phyloP scores from a whole-genome alignment of 2,797 vertebrate genomes.

The Toxotes lorentzi region DNA sequence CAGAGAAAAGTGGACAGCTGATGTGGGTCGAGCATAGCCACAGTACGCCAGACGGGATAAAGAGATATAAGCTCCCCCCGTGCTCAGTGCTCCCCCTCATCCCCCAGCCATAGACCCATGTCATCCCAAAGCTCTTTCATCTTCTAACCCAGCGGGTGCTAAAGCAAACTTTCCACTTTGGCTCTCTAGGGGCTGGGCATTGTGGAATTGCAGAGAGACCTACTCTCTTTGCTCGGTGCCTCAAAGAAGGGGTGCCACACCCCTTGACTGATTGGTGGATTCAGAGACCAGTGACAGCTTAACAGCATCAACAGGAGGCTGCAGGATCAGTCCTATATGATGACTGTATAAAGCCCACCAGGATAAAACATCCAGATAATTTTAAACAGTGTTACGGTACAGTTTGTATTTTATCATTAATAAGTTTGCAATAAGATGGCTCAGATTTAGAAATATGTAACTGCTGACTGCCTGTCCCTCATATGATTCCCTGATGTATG shows the following conservation, averaged over 20 bases:
- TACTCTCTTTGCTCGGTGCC: constrained; percentile 56
- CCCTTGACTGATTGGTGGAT: constrained; percentile 62
- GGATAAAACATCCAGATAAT: constrained; percentile 19
- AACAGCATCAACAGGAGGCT: constrained; percentile 54
- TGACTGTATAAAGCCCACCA: constrained; percentile 39
- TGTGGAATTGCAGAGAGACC: constrained; percentile 70
- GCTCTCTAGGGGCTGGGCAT: constrained; percentile 74
- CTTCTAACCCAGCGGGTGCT: constrained; percentile 81
- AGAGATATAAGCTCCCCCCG: constrained; percentile 81
- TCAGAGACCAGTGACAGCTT: constrained; percentile 55
- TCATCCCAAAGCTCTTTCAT: constrained; percentile 85
- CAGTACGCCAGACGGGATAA: constrained; percentile 86
- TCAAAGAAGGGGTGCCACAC: constrained; percentile 66
- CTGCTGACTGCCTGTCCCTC: background rate
- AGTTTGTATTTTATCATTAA: constrained; percentile 21
- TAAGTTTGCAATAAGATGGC: background rate
- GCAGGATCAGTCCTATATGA: constrained; percentile 39
- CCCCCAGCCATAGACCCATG: constrained; percentile 70
- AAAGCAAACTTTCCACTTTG: constrained; percentile 88
- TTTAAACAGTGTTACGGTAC: background rate
- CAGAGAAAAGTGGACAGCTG: constrained; percentile 82
- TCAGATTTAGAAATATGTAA: constrained; percentile 14
- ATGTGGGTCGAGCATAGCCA: constrained; percentile 73
- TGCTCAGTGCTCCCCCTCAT: constrained; percentile 57
- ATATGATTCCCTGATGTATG: background rate